phyloP scores from a whole-genome alignment of 2,797 vertebrate genomes.

The Sebastolobus altivelis region DNA sequence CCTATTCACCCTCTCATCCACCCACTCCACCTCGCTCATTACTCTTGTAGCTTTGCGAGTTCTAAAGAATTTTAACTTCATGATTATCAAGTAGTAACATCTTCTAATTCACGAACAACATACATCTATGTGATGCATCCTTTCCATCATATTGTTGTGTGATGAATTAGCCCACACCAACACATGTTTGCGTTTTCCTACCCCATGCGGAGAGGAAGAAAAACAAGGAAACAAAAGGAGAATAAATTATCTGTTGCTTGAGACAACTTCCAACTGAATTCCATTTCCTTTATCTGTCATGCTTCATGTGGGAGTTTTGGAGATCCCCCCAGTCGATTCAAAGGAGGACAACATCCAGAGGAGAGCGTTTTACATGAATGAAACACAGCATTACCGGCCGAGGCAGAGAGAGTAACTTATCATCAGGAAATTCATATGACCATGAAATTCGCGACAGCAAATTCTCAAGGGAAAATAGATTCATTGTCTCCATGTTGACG shows the following conservation, averaged over 20 bases:
- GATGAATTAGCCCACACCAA: conserved; percentile 46
- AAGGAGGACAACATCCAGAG: conserved; percentile 54
- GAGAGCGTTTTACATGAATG: conserved; percentile 56
- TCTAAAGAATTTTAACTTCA: conserved; percentile 14
- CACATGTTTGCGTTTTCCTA: conserved; percentile 51
- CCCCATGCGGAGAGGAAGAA: conserved; percentile 36
- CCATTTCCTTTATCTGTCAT: conserved; percentile 62
- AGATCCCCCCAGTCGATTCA: conserved; percentile 49
- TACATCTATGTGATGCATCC: conserved; percentile 26
- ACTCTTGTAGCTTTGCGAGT: conserved; percentile 2
- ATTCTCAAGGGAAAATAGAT: conserved; percentile 32
- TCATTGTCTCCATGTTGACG: conserved; percentile 33
- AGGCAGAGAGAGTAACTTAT: conserved; percentile 44
- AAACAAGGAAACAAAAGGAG: conserved; percentile 54
- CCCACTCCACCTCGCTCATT: conserved; percentile 36
- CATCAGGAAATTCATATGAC: conserved; percentile 38
- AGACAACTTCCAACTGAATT: conserved; percentile 59
- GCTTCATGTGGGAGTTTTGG: conserved; percentile 57
- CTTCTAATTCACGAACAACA: conserved; percentile 10
- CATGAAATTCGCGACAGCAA: conserved; percentile 42
- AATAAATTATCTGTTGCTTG: conserved; percentile 63
- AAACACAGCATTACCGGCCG: conserved; percentile 23
- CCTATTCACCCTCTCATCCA: conserved; percentile 37
- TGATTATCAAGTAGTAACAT: neutral
- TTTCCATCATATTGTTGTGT: conserved; percentile 20